phyloP scores from a whole-genome alignment of 2,113 vertebrate species.

The Lophotis ruficrista region DNA sequence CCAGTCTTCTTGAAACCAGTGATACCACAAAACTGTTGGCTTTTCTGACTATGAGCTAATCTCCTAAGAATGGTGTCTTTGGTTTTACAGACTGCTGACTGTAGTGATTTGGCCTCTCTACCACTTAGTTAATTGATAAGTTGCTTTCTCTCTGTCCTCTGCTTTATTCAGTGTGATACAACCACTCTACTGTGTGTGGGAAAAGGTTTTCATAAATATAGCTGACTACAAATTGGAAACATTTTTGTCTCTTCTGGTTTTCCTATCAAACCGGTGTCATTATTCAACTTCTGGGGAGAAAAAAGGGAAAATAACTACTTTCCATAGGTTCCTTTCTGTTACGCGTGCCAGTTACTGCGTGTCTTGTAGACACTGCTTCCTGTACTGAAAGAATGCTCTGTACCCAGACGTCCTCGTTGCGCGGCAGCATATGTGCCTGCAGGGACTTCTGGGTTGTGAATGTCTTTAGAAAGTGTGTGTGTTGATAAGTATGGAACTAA shows the following conservation, averaged over 20 bases:
- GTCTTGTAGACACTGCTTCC: background rate
- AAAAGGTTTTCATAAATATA: slow-evolving; percentile 58
- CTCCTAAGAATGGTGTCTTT: slow-evolving; percentile 44
- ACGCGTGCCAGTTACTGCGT: background rate
- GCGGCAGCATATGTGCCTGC: background rate
- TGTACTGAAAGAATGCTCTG: background rate
- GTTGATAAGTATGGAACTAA: background rate
- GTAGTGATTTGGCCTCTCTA: background rate
- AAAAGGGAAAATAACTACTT: background rate
- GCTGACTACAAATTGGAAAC: slow-evolving; percentile 27
- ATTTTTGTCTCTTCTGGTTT: slow-evolving; percentile 49
- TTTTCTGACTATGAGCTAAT: slow-evolving; percentile 54
- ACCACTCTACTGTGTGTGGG: slow-evolving; percentile 12
- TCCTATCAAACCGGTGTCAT: slow-evolving; percentile 36
- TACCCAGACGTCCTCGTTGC: background rate
- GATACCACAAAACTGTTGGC: slow-evolving; percentile 53
- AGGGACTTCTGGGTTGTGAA: background rate
- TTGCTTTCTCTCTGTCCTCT: slow-evolving; percentile 14
- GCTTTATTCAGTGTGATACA: slow-evolving; percentile 19
- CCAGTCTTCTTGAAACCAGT: background rate
- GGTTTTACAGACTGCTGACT: slow-evolving; percentile 64
- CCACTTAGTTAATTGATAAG: slow-evolving; percentile 57
- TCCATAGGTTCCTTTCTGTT: background rate
- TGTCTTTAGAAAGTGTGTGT: background rate
- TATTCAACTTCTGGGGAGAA: background rate